Base-by-base conservation (phyloP, 2,888 invertebrate genomes). In the Amphipoea lucens region DNA sequence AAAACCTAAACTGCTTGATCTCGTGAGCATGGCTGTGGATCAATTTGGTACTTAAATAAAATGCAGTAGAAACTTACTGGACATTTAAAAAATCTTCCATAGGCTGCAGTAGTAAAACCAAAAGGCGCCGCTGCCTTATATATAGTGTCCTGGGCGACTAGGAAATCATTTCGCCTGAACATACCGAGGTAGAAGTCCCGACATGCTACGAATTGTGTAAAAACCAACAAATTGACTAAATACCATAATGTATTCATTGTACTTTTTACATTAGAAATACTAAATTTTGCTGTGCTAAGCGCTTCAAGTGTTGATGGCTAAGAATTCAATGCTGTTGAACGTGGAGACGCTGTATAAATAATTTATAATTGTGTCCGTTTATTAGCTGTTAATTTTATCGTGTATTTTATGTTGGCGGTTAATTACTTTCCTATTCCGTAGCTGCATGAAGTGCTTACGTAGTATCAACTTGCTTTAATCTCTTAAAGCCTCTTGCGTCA, bases 151-250 rank as follows among this genome's bases (percentile, higher is more conserved):
- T 95, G 94, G 1, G 94, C 95, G 0, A 96, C 94, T 23, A 96
- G 88, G 6, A 92, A 89, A 77, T 96, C 95, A 72, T 95, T 93
- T n/a, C 85, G 91, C 54, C 91, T 94, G 76, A 96, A 96, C 94
- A 96, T 94, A 4, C 96, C 96, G 0, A 94, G 85, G 67, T 95
- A 94, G 78, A 92, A 95, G 88, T 95, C 95, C 81, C 94, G 92
- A 82, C 93, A 92, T 48, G 82, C 66, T 42, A 88, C 86, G 23
- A 86, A 74, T 68, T 90, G 72, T 7, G 88, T 69, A 4, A 86
- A 84, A 73, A 87, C 77, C 51, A 86, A 51, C 45, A 92, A 72
- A 79, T 76, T 40, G 9, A 85, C 0, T n/a, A 78, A 62, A 60
- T 12, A n/a, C 45, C 76, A 78, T 42, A 83, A 14, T 12, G 20